Evolutionary conservation across 2,113 vertebrate genomes (phyloP).

Genomic region (Odocoileus virginianus): DNA sequence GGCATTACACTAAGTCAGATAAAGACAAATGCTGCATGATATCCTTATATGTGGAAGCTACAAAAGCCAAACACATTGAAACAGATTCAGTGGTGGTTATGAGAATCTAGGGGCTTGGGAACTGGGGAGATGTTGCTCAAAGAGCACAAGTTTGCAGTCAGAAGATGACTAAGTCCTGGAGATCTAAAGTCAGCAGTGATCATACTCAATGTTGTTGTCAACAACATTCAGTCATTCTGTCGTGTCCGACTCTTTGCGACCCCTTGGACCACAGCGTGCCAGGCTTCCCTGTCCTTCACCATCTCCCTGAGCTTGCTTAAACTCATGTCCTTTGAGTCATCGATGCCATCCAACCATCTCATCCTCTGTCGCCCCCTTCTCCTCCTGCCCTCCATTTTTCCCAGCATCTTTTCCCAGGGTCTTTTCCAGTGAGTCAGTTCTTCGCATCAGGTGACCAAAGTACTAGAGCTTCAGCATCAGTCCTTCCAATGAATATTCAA

Average conservation of each 20-base stretch:
- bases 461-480: not conserved
- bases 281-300: not conserved
- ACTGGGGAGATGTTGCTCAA: not conserved
- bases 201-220: accelerated
- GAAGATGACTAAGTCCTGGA: not conserved
- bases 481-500: not conserved
- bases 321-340: not conserved
- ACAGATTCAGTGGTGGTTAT: not conserved
- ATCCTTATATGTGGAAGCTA: not conserved
- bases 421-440: not conserved
- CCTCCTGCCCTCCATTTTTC: not conserved
- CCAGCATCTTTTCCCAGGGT: not conserved
- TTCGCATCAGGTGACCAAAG: not conserved
- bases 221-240: not conserved
- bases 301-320: not conserved
- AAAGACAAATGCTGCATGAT: not conserved
- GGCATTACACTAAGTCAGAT: not conserved
- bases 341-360: not conserved
- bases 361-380: not conserved
- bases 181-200: not conserved
- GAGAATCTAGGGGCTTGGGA: not conserved
- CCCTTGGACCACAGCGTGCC: not conserved
- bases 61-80: not conserved
- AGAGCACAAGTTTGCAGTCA: not conserved
- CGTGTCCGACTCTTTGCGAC: accelerated